These are phyloP conservation scores for Progne subis DNA, from an alignment of 2,113 vertebrate genomes.

Conservation along the genomic window DNA sequence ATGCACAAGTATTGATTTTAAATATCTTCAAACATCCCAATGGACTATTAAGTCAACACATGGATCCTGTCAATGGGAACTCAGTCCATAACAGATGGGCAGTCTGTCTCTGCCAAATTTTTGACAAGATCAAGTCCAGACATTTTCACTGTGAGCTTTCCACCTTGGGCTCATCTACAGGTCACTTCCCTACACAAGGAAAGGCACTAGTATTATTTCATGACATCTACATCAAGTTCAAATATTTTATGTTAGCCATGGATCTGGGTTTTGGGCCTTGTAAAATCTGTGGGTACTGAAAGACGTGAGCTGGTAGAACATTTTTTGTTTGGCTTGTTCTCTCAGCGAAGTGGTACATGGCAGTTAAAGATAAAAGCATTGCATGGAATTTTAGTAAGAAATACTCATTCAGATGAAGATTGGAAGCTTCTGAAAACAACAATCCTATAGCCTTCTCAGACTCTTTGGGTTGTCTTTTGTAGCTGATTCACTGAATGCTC, in stretches of 20 bases:
- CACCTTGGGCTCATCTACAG: neutral
- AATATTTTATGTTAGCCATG: neutral
- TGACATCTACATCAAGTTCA: neutral
- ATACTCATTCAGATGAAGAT: neutral
- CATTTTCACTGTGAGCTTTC: neutral
- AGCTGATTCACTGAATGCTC: neutral
- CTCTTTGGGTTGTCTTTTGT: neutral
- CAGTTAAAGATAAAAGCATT: neutral
- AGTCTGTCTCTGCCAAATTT: neutral
- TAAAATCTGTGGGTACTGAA: neutral
- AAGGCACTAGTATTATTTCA: neutral
- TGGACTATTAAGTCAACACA: neutral
- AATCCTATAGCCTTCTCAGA: neutral
- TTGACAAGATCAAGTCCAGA: neutral
- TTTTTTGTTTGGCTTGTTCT: neutral
- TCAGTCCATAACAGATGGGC: neutral
- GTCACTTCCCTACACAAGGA: neutral
- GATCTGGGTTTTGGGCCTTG: neutral
- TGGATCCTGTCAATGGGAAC: neutral
- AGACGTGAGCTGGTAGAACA: neutral
- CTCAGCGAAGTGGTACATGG: neutral
- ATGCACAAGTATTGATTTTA: neutral
- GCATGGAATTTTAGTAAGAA: neutral
- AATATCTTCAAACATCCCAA: neutral
- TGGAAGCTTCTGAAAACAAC: neutral